A percentile compares a stretch with the other conserved stretches of the same genome.
Conservation (phyloP, 2,888 invertebrate species). For the Capitulum mitella region DNA sequence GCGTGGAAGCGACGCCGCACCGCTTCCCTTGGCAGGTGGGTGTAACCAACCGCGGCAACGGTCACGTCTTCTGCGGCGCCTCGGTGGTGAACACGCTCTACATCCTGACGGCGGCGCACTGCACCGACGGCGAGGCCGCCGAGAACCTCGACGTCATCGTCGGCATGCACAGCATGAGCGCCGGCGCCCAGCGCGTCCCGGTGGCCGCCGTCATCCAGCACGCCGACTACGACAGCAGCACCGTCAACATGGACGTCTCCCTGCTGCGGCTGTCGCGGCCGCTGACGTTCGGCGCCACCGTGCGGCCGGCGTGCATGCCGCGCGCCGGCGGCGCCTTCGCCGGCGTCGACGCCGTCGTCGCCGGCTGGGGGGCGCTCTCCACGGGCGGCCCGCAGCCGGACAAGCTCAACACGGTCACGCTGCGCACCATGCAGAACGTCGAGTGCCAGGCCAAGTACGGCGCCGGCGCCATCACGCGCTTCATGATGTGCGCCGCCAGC, state of each 20-base stretch:
- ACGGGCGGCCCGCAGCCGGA: constrained; percentile 23
- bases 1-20: neutral
- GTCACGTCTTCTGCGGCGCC: neutral
- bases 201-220: neutral
- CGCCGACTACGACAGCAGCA: neutral
- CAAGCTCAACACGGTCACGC: constrained; percentile 12
- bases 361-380: constrained; percentile 26
- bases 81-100: neutral
- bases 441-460: constrained; percentile 19
- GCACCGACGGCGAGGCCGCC: neutral
- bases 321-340: neutral
- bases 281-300: neutral
- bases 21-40: neutral
- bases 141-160: neutral
- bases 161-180: neutral
- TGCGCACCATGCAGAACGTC: constrained; percentile 25
- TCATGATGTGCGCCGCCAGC: constrained; percentile 27
- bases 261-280: neutral
- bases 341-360: constrained; percentile 14
- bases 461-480: neutral
- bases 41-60: neutral
- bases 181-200: neutral
- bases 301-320: constrained; percentile 27
- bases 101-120: neutral
- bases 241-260: neutral